Evolutionary conservation across 2,888 invertebrate species (phyloP).

Genomic region (Acanthosepion lycidas): DNA sequence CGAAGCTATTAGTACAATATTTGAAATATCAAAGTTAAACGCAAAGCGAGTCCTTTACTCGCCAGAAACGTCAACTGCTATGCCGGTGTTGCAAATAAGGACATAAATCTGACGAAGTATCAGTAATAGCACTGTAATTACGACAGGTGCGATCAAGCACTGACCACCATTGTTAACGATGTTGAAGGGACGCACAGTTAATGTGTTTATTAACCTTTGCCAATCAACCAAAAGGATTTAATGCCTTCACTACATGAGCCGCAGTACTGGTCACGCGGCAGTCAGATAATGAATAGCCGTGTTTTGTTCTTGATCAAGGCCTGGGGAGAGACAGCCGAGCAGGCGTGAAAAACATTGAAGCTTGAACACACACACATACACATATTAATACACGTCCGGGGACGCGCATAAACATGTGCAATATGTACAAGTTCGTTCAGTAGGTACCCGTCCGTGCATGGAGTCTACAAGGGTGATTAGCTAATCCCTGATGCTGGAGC

Average conservation of each 20-base stretch:
- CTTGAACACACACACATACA: no score
- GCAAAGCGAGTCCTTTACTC: background rate
- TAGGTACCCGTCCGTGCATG: no score
- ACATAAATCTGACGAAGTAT: background rate
- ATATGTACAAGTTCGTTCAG: no score
- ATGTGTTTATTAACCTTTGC: background rate
- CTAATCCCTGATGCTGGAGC: no score
- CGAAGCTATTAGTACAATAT: background rate
- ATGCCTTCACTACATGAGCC: background rate
- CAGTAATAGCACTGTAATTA: background rate
- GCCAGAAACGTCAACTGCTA: background rate
- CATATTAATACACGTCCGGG: no score
- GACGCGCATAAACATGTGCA: no score
- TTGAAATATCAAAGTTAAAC: background rate
- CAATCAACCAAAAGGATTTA: constrained; percentile 21
- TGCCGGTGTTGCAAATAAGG: background rate
- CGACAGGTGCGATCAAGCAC: background rate
- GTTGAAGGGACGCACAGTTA: background rate
- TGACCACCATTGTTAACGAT: background rate
- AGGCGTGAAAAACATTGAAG: no score
- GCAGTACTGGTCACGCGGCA: background rate
- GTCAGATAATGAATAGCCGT: no score
- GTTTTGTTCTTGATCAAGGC: no score
- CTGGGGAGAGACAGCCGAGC: no score
- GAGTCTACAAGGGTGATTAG: no score